These are phyloP conservation scores for Panopea generosa DNA, from an alignment of 2,888 invertebrate genomes.

Conservation along the genomic window DNA sequence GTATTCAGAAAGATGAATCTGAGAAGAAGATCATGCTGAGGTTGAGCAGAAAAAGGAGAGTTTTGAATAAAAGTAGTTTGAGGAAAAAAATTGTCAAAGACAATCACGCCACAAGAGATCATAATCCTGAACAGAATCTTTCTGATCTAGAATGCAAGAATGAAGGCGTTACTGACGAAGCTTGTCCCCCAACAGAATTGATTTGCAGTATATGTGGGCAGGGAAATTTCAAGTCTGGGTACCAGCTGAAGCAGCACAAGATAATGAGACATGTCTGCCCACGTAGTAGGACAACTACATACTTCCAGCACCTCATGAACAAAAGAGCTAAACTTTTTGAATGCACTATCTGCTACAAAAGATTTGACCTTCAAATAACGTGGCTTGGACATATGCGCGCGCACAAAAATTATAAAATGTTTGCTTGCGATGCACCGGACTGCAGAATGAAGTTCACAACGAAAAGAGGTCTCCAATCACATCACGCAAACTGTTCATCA, in stretches of 20 bases:
- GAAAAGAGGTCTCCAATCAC: neutral
- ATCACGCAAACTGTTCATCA: neutral
- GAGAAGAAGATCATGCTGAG: too few relatives aligned
- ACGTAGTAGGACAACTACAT: conserved; percentile 8
- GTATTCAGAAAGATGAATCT: neutral
- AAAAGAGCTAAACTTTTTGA: conserved; percentile 19
- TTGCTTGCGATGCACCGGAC: neutral
- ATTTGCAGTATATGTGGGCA: conserved; percentile 3
- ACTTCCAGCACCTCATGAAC: conserved; percentile 25
- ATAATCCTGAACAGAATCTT: too few relatives aligned
- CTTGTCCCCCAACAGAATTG: neutral
- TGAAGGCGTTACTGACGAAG: too few relatives aligned
- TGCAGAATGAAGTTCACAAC: conserved; percentile 16
- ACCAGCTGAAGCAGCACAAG: conserved; percentile 31
- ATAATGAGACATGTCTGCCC: conserved; percentile 27
- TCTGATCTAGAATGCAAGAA: too few relatives aligned
- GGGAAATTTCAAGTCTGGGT: conserved; percentile 10
- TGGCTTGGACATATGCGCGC: neutral
- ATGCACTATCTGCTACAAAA: conserved; percentile 7
- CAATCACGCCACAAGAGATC: too few relatives aligned
- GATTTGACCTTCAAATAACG: neutral
- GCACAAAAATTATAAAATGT: neutral
- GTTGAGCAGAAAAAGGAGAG: too few relatives aligned
- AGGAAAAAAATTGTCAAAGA: too few relatives aligned
- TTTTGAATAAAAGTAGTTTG: too few relatives aligned